Evolutionary conservation across 2,113 vertebrate genomes (phyloP), one percentile per base, ranked within the genome.

Genomic region (Scalopus aquaticus): DNA sequence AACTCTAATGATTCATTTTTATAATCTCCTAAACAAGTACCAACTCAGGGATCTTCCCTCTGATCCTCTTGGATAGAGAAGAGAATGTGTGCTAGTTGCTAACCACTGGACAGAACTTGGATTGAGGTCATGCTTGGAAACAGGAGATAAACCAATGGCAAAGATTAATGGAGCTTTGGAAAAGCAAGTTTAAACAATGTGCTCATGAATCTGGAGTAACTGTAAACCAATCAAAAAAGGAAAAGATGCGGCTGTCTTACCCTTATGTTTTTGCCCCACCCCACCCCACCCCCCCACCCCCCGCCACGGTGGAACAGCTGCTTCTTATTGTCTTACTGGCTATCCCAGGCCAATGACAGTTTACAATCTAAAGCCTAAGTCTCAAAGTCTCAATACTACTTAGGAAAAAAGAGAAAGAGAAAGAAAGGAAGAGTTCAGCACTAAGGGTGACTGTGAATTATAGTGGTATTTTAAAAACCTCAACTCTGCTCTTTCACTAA

Each of bases 161-260:
- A 96, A 94, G 87, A 94, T 95, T 87, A 96, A 95, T 94, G 77
- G 65, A 65, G 11, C n/a, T 95, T 94, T 81, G 76, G 65, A 88
- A 95, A 95, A 93, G 90, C 92, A 82, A 94, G 87, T 93, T 93
- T 93, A 96, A 95, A 96, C 96, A 95, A 87, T 87, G 65, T 60
- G 67, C 37, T 95, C 62, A 46, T 90, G 80, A 94, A 69, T 85
- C 28, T 80, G 74, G 46, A 80, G 42, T 86, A 46, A 91, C 9
- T 93, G 35, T 80, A 90, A 95, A 88, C 80, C 93, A 93, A 88
- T 88, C 89, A 91, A 69, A 94, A 70, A 16, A 74, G 46, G 46
- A 94, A 90, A 95, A 85, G 22, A 90, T 30, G 9, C 46, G 16
- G n/a, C 60, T 93, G 73, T 51, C 77, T 90, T 74, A 42, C 46